Conservation (phyloP, 2,113 vertebrate species). For the Callithrix jacchus region DNA sequence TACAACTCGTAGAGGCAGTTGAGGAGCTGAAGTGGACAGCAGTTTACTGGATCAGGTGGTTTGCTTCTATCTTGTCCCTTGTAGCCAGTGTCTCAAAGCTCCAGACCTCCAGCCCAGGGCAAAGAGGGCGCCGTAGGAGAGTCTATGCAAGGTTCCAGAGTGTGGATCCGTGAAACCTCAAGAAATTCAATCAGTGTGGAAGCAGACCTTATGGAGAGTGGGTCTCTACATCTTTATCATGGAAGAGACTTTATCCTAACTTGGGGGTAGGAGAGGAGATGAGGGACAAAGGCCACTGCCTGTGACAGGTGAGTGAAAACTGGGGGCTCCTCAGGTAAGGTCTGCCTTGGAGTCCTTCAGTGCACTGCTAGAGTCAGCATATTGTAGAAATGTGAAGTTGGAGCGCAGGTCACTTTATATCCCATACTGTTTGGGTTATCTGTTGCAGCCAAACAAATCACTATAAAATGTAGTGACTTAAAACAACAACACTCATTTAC, state of each 20-base stretch:
- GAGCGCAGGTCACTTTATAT: not conserved
- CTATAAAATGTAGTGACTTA: not conserved
- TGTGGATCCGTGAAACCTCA: not conserved
- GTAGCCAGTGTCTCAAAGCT: not conserved
- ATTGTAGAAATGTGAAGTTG: not conserved
- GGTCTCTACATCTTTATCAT: not conserved
- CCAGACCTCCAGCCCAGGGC: not conserved
- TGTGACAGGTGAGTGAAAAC: not conserved
- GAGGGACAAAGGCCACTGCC: not conserved
- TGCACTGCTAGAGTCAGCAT: not conserved
- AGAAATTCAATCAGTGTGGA: not conserved
- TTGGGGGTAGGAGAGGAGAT: not conserved
- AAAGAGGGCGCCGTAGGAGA: not conserved
- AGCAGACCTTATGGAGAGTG: not conserved
- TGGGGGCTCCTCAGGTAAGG: not conserved
- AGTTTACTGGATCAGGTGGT: not conserved
- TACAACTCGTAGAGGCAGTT: not conserved
- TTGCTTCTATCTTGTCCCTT: not conserved
- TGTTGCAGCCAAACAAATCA: not conserved
- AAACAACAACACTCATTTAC: not conserved
- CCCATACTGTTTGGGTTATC: not conserved
- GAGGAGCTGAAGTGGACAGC: not conserved
- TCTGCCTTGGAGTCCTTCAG: not conserved
- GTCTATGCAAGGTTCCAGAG: not conserved
- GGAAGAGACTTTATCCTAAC: not conserved